Evolutionary conservation across 2,113 vertebrate genomes (phyloP).

Genomic region (Atlantisia rogersi): DNA sequence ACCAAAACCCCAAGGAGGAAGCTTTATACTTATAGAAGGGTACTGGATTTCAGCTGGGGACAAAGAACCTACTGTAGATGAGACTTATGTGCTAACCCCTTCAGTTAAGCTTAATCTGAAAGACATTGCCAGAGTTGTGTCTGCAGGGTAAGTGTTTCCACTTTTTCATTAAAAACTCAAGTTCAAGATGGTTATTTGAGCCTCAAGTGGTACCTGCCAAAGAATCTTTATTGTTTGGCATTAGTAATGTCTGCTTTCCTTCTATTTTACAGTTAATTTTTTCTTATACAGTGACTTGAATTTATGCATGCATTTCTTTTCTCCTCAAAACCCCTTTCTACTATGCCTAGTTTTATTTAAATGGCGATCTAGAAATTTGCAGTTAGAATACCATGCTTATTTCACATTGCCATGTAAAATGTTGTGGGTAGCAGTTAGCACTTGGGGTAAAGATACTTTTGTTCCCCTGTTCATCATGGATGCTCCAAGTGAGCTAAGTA

Average conservation of each 20-base stretch:
- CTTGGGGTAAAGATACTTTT: not conserved
- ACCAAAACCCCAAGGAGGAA: conserved; percentile 81
- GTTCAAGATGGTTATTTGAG: not conserved
- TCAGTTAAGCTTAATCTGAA: conserved; percentile 95
- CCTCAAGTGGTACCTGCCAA: not conserved
- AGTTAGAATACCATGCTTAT: not conserved
- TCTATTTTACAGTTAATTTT: not conserved
- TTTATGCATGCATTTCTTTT: conserved; percentile 40
- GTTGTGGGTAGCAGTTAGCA: not conserved
- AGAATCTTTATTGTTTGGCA: not conserved
- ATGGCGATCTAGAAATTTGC: not conserved
- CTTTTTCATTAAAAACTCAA: not conserved
- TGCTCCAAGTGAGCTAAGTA: not conserved
- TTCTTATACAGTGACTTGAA: not conserved
- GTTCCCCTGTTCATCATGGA: not conserved
- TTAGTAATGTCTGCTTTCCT: not conserved
- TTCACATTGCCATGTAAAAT: not conserved
- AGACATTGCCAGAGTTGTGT: conserved; percentile 92
- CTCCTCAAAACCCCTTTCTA: not conserved
- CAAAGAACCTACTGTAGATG: conserved; percentile 85
- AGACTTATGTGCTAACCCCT: conserved; percentile 89
- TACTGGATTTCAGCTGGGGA: conserved; percentile 95
- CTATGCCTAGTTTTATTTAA: not conserved
- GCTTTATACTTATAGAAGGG: conserved; percentile 86
- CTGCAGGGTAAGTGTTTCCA: conserved; percentile 84